These are phyloP conservation scores for Coregonus clupeaformis DNA, from an alignment of 2,113 vertebrate genomes.

Conservation along the genomic window DNA sequence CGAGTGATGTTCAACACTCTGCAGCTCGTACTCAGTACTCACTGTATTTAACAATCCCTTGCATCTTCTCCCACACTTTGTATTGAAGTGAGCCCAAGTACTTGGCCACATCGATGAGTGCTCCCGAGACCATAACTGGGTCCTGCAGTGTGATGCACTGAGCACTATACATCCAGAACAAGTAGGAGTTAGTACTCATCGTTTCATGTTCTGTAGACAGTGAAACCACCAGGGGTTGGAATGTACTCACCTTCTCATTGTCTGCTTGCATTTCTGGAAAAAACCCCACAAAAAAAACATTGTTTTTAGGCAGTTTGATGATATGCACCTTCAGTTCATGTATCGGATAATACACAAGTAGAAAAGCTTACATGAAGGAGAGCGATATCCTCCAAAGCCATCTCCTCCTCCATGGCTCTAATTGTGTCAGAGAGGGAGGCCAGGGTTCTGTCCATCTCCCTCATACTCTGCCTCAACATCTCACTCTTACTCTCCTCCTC, in stretches of 20 bases:
- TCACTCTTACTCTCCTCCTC: constrained; percentile 59
- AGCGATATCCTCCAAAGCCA: constrained; percentile 50
- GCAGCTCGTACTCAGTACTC: constrained; percentile 38
- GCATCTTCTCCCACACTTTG: constrained; percentile 68
- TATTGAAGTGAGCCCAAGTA: constrained; percentile 61
- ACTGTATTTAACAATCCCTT: constrained; percentile 57
- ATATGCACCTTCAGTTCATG: no score
- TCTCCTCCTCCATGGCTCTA: constrained; percentile 55
- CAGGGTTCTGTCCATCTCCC: constrained; percentile 43
- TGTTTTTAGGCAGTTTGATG: no score
- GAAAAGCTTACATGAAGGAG: no score
- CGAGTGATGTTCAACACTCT: neutral
- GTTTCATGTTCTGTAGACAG: neutral
- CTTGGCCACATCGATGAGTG: constrained; percentile 63
- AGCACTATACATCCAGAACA: constrained; percentile 47
- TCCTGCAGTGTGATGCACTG: constrained; percentile 17
- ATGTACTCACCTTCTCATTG: constrained; percentile 59
- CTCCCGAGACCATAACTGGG: constrained; percentile 35
- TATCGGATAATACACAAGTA: no score
- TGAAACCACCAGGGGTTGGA: neutral
- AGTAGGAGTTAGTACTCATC: neutral
- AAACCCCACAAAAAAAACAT: no score
- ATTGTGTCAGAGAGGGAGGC: constrained; percentile 51
- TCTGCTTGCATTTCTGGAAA: constrained; percentile 59
- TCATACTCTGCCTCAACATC: constrained; percentile 43